These are phyloP conservation scores for Mustelus asterias DNA, from an alignment of 2,113 vertebrate genomes.

Conservation along the genomic window DNA sequence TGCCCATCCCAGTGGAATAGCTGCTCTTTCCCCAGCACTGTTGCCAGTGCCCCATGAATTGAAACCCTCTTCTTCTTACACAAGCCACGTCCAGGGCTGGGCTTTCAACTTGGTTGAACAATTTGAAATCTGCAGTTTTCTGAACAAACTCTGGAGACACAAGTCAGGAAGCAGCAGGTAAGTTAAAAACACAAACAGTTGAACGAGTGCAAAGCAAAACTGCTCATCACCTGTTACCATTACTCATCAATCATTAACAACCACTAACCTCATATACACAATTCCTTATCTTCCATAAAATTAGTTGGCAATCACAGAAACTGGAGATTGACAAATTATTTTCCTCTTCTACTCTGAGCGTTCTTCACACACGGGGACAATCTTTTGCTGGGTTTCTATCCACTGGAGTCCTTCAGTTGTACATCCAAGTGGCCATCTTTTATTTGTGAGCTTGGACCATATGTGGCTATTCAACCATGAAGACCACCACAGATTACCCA, in stretches of 20 bases:
- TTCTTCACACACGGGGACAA: background rate
- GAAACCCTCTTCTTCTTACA: too few species aligned
- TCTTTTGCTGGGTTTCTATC: background rate
- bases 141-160: background rate
- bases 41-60: too few species aligned
- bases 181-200: background rate
- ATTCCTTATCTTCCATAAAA: too few species aligned
- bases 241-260: background rate
- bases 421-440: background rate
- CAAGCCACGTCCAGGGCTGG: too few species aligned
- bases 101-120: background rate
- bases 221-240: background rate
- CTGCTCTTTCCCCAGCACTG: too few species aligned
- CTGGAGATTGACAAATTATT: too few species aligned
- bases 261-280: background rate
- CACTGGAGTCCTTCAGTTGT: background rate
- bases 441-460: background rate
- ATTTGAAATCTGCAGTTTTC: background rate
- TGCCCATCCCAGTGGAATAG: too few species aligned
- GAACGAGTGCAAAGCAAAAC: background rate
- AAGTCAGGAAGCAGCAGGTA: background rate
- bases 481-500: too few species aligned
- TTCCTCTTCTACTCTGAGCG: background rate
- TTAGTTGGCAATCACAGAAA: too few species aligned
- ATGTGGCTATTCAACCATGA: background rate